A percentile compares a stretch with the other conserved stretches of the same genome.
Conservation (phyloP, 2,888 invertebrate species). For the Melinaea marsaeus region DNA sequence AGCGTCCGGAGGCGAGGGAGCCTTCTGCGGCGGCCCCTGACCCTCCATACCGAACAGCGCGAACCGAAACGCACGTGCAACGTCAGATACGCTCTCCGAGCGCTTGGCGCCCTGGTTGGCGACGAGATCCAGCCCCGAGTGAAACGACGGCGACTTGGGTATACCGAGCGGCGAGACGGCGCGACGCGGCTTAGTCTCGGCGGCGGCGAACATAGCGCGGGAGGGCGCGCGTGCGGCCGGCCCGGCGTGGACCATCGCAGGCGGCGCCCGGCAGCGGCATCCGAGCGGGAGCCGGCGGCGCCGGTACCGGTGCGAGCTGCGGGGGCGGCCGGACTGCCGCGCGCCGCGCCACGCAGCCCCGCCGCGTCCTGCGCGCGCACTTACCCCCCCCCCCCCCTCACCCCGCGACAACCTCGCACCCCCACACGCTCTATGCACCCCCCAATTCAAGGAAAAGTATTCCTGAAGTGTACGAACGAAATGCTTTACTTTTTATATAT, state of each 20-base stretch:
- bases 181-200: conserved; percentile 73
- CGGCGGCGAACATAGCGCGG: conserved; percentile 75
- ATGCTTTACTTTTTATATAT: neutral
- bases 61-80: conserved; percentile 72
- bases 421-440: conserved; percentile 51
- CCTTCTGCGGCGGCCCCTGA: conserved; percentile 60
- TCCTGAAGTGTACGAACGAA: neutral
- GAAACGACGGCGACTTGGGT: conserved; percentile 92
- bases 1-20: conserved; percentile 67
- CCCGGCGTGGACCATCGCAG: conserved; percentile 78
- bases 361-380: conserved; percentile 44
- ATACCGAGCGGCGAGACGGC: conserved; percentile 83
- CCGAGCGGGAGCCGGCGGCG: conserved; percentile 72
- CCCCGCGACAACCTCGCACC: conserved; percentile 36
- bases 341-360: conserved; percentile 41
- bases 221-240: conserved; percentile 76
- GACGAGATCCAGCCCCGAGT: conserved; percentile 89
- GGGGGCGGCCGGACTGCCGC: conserved; percentile 69
- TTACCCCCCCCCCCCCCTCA: conserved; percentile 35
- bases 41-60: conserved; percentile 68
- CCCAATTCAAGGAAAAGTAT: conserved; percentile 26
- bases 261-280: conserved; percentile 77
- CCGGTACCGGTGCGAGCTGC: conserved; percentile 71
- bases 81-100: conserved; percentile 69
- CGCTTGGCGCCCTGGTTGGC: conserved; percentile 79